Conservation (phyloP, 2,888 invertebrate genomes). For the Thera obeliscata region DNA sequence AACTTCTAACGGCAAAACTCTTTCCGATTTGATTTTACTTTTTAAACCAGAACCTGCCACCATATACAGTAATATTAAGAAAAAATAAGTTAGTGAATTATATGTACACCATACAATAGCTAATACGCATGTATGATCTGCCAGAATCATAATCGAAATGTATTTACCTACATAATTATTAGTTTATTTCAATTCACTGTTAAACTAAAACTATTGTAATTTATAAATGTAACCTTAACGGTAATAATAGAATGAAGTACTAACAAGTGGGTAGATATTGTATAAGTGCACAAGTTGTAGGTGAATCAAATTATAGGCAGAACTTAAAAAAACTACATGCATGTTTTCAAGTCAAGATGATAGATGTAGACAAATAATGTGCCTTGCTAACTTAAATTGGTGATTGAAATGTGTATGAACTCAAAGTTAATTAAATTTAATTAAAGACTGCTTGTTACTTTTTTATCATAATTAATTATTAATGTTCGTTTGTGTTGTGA, state of each 20-base stretch:
- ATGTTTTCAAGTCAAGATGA: background rate
- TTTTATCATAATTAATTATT: background rate
- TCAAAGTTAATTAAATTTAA: background rate
- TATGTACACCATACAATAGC: background rate
- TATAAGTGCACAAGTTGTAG: too few species aligned
- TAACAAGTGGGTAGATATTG: too few species aligned
- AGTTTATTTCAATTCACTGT: too few species aligned
- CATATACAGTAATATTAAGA: too few species aligned
- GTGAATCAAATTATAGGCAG: too few species aligned
- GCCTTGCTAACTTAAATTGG: conserved; percentile 22
- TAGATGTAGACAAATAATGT: conserved; percentile 11
- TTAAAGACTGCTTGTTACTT: conserved; percentile 24
- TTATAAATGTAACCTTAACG: too few species aligned
- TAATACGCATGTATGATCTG: background rate
- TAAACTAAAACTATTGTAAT: too few species aligned
- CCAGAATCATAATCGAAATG: background rate
- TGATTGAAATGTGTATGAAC: background rate
- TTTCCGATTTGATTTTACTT: too few species aligned
- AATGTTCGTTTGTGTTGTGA: conserved; percentile 4
- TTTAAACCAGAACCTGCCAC: too few species aligned
- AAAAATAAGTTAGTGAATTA: background rate
- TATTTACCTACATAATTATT: background rate
- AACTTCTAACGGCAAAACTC: too few species aligned
- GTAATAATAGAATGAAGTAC: too few species aligned
- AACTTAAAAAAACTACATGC: background rate